phyloP scores from a whole-genome alignment of 1,140 invertebrate genomes.

The Drosophila sucinea region DNA sequence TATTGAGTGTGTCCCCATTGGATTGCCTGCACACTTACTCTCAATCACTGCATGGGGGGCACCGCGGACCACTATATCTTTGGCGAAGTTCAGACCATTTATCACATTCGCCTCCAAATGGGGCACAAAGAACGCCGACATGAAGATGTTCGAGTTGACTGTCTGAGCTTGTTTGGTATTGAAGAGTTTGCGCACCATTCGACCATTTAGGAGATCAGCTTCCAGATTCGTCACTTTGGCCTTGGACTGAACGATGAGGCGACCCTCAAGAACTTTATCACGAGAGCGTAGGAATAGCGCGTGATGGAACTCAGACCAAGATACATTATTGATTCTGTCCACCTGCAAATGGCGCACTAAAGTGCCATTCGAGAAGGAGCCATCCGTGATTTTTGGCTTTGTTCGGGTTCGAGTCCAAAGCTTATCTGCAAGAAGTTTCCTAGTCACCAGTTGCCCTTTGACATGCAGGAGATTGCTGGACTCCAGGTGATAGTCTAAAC shows the following conservation, averaged over 20 bases:
- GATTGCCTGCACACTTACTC: constrained; percentile 41
- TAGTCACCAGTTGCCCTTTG: constrained; percentile 26
- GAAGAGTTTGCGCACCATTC: constrained; percentile 62
- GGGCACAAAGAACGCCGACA: constrained; percentile 62
- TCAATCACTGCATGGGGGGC: constrained; percentile 52
- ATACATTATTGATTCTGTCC: constrained; percentile 57
- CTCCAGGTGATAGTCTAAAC: constrained; percentile 52
- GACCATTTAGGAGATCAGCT: constrained; percentile 52
- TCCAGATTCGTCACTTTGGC: constrained; percentile 44
- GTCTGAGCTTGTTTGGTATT: constrained; percentile 63
- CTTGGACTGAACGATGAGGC: constrained; percentile 55
- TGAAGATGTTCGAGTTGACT: constrained; percentile 57
- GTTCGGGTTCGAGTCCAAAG: constrained; percentile 7
- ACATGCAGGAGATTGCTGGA: constrained; percentile 30
- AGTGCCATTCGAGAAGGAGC: neutral
- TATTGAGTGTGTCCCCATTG: neutral
- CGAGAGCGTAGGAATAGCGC: constrained; percentile 64
- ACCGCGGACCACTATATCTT: constrained; percentile 64
- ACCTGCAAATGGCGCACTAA: constrained; percentile 58
- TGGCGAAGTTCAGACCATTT: constrained; percentile 66
- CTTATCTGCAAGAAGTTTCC: constrained; percentile 27
- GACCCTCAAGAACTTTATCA: constrained; percentile 53
- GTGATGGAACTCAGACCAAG: constrained; percentile 62
- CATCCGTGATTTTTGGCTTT: neutral
- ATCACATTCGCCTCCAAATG: constrained; percentile 55